Percentiles rank a stretch among this genome's conserved stretches.
Evolutionary conservation across 2,888 invertebrate species (phyloP).

Genomic region (Chesias legatella): DNA sequence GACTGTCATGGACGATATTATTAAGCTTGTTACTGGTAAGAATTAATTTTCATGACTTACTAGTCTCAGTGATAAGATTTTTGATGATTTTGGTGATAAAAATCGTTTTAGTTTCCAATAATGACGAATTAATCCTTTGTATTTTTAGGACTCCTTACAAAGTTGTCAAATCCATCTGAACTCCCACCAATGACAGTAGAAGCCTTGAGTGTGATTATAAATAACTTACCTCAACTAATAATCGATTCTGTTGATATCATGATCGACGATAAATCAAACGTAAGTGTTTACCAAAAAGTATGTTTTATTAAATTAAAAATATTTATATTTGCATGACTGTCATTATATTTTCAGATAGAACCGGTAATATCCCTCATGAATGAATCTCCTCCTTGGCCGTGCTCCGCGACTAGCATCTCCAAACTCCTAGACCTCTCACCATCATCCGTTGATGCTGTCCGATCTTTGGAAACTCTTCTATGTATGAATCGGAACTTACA

Average conservation of each 20-base stretch:
- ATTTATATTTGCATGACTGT: background rate
- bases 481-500: constrained; percentile 61
- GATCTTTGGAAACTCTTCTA: constrained; percentile 64
- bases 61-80: no score
- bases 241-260: constrained; percentile 49
- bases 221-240: constrained; percentile 49
- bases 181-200: constrained; percentile 46
- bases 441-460: constrained; percentile 52
- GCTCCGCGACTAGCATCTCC: constrained; percentile 59
- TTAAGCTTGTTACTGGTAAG: constrained; percentile 55
- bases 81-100: no score
- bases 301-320: no score
- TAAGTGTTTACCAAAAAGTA: constrained; percentile 44
- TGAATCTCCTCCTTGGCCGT: constrained; percentile 72
- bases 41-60: background rate
- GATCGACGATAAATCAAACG: constrained; percentile 47
- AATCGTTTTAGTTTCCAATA: no score
- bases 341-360: constrained; percentile 46
- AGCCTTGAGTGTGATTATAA: constrained; percentile 41
- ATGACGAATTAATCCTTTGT: no score
- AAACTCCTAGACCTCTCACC: constrained; percentile 46
- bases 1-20: constrained; percentile 47
- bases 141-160: constrained; percentile 42
- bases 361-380: constrained; percentile 63
- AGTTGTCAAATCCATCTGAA: constrained; percentile 30